These are phyloP conservation scores for Prorops nasuta DNA, from an alignment of 1,140 invertebrate species.

Conservation along the genomic window DNA sequence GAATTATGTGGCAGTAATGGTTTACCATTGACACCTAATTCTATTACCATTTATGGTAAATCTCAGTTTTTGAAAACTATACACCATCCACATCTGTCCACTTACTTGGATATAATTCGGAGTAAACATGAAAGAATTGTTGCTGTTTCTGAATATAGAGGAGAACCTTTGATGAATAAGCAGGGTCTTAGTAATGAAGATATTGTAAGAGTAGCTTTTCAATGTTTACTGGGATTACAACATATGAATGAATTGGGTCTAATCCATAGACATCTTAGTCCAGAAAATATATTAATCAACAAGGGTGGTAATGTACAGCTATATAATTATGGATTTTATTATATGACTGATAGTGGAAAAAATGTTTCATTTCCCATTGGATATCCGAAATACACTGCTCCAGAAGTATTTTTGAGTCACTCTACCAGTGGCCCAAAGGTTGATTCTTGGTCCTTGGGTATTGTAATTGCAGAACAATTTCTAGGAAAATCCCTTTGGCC, in stretches of 20 bases:
- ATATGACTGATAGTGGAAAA: conserved; percentile 83
- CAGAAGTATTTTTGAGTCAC: conserved; percentile 73
- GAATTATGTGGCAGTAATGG: conserved; percentile 95
- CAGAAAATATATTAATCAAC: conserved; percentile 82
- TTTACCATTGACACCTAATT: conserved; percentile 92
- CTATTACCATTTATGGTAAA: conserved; percentile 87
- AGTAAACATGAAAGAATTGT: conserved; percentile 93
- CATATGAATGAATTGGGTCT: conserved; percentile 75
- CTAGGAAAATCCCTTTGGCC: conserved; percentile 68
- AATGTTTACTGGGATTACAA: conserved; percentile 72
- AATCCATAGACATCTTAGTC: conserved; percentile 76
- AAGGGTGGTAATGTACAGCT: conserved; percentile 74
- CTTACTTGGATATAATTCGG: conserved; percentile 87
- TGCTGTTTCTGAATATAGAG: conserved; percentile 83
- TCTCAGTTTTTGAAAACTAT: conserved; percentile 82
- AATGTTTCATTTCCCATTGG: conserved; percentile 91
- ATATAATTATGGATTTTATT: conserved; percentile 89
- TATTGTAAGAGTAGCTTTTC: conserved; percentile 63
- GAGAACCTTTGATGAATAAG: conserved; percentile 59
- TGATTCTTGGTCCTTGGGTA: conserved; percentile 90
- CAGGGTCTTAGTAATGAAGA: conserved; percentile 53
- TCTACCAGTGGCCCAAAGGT: conserved; percentile 66
- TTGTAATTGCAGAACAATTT: conserved; percentile 79
- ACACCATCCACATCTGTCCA: conserved; percentile 77
- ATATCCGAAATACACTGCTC: conserved; percentile 79